Base-by-base conservation (phyloP, 2,113 vertebrate genomes). In the Eulemur rufifrons region DNA sequence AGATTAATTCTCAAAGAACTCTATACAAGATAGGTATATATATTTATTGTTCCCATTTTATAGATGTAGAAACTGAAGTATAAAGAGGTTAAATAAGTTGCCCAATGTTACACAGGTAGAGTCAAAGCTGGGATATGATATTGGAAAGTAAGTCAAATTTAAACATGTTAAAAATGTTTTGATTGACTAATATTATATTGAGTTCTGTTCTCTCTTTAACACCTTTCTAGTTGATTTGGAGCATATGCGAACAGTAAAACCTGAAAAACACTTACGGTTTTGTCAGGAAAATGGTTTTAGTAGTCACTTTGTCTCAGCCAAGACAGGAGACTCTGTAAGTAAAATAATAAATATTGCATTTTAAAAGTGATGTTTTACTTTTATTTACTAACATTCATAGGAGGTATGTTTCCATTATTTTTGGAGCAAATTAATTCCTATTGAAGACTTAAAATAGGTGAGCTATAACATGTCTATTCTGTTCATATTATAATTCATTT, bases 271-370 rank as follows among this genome's bases (percentile, higher is more conserved):
- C 97, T 99, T 99, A 97, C 99, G 99, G 47, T 99, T 99, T 98
- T 99, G 99, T 98, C 99, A 99, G 97, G 99, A 99, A 98, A 99
- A 99, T 87, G 97, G 99, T 96, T 99, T 99, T 97, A 98, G 99
- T 98, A 99, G 99, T 97, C 99, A 99, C 98, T 99, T 99, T 10
- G 99, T 99, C 56, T 99, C 99, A 0, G 99, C 99, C 96, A 99
- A 99, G 98, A 99, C 99, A 3, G 99, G 99, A 96, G 99, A 99
- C 97, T 99, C 99, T 96, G 99, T 99, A 94, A 99, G 99, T 99
- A 97, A 94, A 91, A 68, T 82, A 86, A 73, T 56, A 42, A 83
- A 64, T 85, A 42, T 18, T 71, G 23, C 12, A 34, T 84, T 37
- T 77, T 86, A 4, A 76, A 76, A 84, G 14, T 87, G n/a, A 74